Evolutionary conservation across 1,140 invertebrate species (phyloP).

Genomic region (Rhagoletis zephyria): DNA sequence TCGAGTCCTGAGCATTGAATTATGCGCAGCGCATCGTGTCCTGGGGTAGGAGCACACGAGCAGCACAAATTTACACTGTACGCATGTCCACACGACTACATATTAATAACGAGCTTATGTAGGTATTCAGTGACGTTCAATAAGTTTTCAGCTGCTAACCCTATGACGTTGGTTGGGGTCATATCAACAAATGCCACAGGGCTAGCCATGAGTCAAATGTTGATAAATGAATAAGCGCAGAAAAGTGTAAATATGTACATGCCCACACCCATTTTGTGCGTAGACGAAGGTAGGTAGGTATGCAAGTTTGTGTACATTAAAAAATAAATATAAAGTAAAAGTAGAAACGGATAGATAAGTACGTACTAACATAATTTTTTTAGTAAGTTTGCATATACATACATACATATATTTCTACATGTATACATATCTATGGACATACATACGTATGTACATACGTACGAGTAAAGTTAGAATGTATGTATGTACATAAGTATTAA

Average conservation of each 20-base stretch:
- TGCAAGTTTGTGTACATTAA: background rate
- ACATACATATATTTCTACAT: too few species aligned
- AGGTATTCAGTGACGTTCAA: slow-evolving; percentile 4
- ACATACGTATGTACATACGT: too few species aligned
- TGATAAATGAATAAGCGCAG: background rate
- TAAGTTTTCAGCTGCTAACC: background rate
- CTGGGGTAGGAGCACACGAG: background rate
- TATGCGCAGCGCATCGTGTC: background rate
- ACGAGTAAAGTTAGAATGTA: too few species aligned
- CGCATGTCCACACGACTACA: background rate
- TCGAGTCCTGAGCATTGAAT: background rate
- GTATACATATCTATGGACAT: too few species aligned
- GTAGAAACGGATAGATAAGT: too few species aligned
- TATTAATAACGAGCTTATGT: background rate
- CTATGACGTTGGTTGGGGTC: slow-evolving; percentile 34
- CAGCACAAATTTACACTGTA: background rate
- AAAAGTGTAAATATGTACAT: background rate
- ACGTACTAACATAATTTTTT: too few species aligned
- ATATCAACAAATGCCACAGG: slow-evolving; percentile 23
- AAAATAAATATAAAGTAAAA: too few species aligned
- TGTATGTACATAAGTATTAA: too few species aligned
- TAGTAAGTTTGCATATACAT: too few species aligned
- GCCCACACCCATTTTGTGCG: background rate
- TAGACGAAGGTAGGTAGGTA: background rate
- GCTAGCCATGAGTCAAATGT: background rate